These are phyloP conservation scores for Pyrgus malvae DNA, from an alignment of 2,888 invertebrate species.

Conservation along the genomic window DNA sequence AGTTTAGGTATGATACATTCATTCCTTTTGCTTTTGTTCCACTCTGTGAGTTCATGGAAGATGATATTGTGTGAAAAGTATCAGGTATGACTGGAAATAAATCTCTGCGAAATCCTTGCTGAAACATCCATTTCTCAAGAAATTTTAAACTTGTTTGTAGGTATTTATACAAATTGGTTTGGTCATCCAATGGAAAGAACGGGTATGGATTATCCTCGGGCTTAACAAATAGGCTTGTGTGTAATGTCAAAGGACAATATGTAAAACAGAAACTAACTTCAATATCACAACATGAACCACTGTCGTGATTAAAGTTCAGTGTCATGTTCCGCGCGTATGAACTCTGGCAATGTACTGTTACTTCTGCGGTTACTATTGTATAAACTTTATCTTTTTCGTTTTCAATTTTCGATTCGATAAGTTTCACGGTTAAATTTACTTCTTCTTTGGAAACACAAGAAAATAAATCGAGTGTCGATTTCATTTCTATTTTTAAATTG, in stretches of 20 bases:
- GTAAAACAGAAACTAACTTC: constrained; percentile 65
- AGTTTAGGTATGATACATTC: constrained; percentile 66
- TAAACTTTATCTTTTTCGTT: constrained; percentile 37
- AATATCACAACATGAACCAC: constrained; percentile 61
- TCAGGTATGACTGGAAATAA: constrained; percentile 70
- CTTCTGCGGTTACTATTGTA: constrained; percentile 52
- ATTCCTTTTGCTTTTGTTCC: constrained; percentile 62
- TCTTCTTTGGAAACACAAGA: constrained; percentile 53
- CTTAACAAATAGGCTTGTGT: constrained; percentile 46
- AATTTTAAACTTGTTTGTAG: constrained; percentile 56
- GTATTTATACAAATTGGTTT: constrained; percentile 55
- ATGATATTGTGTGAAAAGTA: constrained; percentile 65
- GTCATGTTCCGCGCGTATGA: constrained; percentile 46
- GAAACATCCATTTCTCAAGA: constrained; percentile 74
- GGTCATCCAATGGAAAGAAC: constrained; percentile 56
- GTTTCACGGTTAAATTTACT: constrained; percentile 45
- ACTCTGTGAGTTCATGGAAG: constrained; percentile 47
- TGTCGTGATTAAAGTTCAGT: constrained; percentile 53
- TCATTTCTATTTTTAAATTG: constrained; percentile 50
- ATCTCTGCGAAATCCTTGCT: constrained; percentile 73
- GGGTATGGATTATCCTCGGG: constrained; percentile 62
- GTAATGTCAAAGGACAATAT: constrained; percentile 63
- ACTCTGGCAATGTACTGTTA: constrained; percentile 45
- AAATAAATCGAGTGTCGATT: constrained; percentile 48
- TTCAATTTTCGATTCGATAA: constrained; percentile 41